Evolutionary conservation across 2,888 invertebrate species (phyloP).

Genomic region (Xylota segnis): DNA sequence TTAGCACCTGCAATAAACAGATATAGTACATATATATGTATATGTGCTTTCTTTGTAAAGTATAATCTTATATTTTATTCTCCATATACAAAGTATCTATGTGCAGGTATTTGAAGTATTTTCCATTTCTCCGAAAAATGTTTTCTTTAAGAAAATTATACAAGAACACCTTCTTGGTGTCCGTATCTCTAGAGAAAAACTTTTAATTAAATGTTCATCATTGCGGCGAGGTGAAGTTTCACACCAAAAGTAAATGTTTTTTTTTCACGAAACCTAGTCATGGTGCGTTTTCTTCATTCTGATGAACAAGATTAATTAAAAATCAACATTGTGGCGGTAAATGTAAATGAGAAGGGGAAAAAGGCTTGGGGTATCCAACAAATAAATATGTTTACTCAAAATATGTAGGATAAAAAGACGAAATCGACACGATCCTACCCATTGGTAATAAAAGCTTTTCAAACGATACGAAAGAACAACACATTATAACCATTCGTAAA

Average conservation of each 20-base stretch:
- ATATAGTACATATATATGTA: background rate
- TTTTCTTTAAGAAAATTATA: background rate
- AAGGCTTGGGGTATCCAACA: background rate
- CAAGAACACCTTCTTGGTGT: background rate
- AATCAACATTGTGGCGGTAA: background rate
- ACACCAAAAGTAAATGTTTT: background rate
- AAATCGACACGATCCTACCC: background rate
- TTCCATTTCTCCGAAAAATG: background rate
- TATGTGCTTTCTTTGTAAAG: background rate
- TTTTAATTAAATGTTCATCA: constrained; percentile 10
- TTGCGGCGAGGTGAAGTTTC: constrained; percentile 2
- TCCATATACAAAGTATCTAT: background rate
- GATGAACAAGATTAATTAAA: constrained; percentile 15
- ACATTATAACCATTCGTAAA: background rate
- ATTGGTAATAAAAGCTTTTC: background rate
- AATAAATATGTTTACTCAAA: background rate
- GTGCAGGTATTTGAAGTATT: background rate
- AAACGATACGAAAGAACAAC: background rate
- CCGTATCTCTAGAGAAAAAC: background rate
- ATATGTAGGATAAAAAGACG: background rate
- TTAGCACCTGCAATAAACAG: background rate
- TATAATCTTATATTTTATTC: background rate
- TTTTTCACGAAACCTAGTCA: background rate
- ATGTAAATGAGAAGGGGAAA: background rate
- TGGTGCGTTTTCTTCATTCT: background rate